Evolutionary conservation across 2,888 invertebrate genomes (phyloP).

Genomic region (Apotomis turbidana): DNA sequence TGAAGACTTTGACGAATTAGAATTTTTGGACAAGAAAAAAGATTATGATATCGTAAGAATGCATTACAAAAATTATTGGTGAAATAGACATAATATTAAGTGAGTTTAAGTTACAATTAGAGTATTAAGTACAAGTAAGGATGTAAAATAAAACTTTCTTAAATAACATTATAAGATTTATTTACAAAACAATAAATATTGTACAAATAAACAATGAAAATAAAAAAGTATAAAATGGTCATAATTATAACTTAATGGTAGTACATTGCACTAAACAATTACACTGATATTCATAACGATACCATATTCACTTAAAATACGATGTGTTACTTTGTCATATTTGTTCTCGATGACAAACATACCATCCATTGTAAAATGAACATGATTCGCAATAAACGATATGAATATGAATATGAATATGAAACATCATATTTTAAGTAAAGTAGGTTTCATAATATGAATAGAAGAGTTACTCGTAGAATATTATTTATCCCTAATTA

Average conservation of each 20-base stretch:
- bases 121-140: neutral
- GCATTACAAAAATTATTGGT: slow-evolving; percentile 68
- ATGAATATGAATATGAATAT: too few species aligned
- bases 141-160: slow-evolving; percentile 14
- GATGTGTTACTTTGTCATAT: neutral
- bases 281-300: neutral
- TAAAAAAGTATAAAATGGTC: slow-evolving; percentile 4
- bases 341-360: neutral
- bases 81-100: slow-evolving; percentile 25
- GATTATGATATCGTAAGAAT: slow-evolving; percentile 60
- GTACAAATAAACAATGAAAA: slow-evolving; percentile 17
- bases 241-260: slow-evolving; percentile 11
- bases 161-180: slow-evolving; percentile 16
- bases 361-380: too few species aligned
- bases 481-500: neutral
- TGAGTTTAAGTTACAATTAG: neutral
- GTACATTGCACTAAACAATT: slow-evolving; percentile 21
- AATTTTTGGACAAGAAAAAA: slow-evolving; percentile 61
- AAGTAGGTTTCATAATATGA: neutral
- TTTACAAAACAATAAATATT: slow-evolving; percentile 40
- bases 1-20: slow-evolving; percentile 69
- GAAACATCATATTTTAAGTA: neutral
- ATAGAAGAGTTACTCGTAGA: neutral
- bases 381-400: too few species aligned
- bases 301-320: neutral